Percentiles rank a stretch among this genome's conserved stretches.
These are phyloP conservation scores for Pachypsylla venusta DNA, from an alignment of 1,140 invertebrate genomes.

Conservation along the genomic window DNA sequence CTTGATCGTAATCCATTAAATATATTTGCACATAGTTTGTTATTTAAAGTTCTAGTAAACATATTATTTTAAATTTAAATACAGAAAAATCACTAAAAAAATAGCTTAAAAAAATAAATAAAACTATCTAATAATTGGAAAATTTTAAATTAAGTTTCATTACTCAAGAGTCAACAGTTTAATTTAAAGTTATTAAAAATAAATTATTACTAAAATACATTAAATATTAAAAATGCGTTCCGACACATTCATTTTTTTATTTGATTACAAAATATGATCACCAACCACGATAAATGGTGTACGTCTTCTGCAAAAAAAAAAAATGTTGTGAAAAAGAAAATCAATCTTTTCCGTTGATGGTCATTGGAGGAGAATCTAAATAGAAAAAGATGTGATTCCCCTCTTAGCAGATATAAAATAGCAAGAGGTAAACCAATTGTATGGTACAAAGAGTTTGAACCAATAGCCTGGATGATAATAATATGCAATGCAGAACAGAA, in stretches of 20 bases:
- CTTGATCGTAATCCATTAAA: too few species aligned
- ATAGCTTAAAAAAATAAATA: too few species aligned
- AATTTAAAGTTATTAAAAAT: too few species aligned
- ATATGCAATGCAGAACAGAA: neutral
- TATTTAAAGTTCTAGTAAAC: too few species aligned
- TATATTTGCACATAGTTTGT: too few species aligned
- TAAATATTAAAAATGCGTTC: neutral
- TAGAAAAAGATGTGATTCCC: neutral
- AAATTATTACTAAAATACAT: conserved; percentile 1
- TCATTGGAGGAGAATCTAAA: neutral
- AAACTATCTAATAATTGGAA: too few species aligned
- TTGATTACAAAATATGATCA: neutral
- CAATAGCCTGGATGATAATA: conserved; percentile 7
- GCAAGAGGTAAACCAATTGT: neutral
- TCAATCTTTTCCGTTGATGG: neutral
- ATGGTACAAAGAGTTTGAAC: conserved; percentile 3
- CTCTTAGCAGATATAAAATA: neutral
- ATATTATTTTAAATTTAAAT: too few species aligned
- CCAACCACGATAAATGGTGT: too few species aligned
- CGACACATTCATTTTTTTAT: neutral
- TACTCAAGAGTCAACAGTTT: too few species aligned
- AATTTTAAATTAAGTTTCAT: too few species aligned
- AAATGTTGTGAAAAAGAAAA: neutral
- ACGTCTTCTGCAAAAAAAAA: neutral
- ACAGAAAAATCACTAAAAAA: too few species aligned